Evolutionary conservation across 2,113 vertebrate species (phyloP).

Genomic region (Syrrhaptes paradoxus): DNA sequence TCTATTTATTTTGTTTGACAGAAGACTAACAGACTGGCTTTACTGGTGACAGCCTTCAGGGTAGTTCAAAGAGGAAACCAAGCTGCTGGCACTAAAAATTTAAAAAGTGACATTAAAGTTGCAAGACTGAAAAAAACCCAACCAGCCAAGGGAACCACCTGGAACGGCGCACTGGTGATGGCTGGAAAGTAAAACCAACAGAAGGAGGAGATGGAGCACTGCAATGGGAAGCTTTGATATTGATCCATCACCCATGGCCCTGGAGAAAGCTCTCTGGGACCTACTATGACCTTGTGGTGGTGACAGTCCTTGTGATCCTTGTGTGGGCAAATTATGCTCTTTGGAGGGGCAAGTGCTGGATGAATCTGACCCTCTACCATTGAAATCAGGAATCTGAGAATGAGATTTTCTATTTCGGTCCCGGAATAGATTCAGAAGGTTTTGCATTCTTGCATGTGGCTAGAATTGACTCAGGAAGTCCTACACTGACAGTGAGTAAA

Average conservation of each 20-base stretch:
- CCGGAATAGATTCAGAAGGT: neutral
- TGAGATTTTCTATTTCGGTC: neutral
- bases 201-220: neutral
- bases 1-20: rapidly evolving
- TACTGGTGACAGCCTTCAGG: neutral
- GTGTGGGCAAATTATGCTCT: neutral
- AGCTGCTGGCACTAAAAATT: neutral
- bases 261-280: neutral
- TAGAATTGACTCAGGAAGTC: neutral
- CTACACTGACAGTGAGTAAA: neutral
- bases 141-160: neutral
- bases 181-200: neutral
- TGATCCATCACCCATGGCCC: rapidly evolving
- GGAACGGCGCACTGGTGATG: neutral
- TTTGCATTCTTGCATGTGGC: neutral
- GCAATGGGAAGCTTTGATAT: neutral
- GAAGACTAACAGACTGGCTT: neutral
- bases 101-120: neutral
- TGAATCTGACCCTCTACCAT: neutral
- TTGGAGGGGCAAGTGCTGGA: neutral
- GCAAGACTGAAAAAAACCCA: neutral
- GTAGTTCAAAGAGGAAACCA: neutral
- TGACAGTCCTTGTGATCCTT: no score
- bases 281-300: rapidly evolving
- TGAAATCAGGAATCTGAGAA: neutral